Conservation (phyloP, 2,113 vertebrate genomes). For the Benitochromis conjunctus region DNA sequence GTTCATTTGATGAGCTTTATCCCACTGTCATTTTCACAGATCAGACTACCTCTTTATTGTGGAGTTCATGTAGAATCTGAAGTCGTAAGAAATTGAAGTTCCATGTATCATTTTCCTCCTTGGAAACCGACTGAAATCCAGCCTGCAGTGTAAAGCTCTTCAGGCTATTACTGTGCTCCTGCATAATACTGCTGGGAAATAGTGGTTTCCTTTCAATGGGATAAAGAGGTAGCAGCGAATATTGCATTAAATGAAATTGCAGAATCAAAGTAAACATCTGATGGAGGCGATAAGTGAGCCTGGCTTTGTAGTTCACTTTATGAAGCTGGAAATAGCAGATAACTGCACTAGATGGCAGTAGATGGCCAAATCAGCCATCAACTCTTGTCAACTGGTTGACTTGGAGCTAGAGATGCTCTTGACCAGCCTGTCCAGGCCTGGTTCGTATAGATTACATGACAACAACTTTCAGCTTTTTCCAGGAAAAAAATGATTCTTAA, state of each 20-base stretch:
- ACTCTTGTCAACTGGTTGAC: background rate
- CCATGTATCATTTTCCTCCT: background rate
- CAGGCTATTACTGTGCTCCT: background rate
- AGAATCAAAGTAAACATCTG: background rate
- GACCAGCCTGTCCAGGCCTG: background rate
- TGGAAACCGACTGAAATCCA: background rate
- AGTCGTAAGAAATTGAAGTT: background rate
- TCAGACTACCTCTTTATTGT: background rate
- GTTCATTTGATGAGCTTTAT: background rate
- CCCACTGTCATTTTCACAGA: background rate
- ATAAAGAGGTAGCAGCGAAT: background rate
- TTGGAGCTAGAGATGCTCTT: background rate
- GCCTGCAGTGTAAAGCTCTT: background rate
- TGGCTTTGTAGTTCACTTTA: background rate
- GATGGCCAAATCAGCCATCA: slow-evolving; percentile 27
- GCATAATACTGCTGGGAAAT: background rate
- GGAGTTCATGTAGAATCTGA: background rate
- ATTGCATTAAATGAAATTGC: background rate
- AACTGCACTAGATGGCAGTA: slow-evolving; percentile 64
- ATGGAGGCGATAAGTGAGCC: background rate
- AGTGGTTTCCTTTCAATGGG: background rate
- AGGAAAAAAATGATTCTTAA: background rate
- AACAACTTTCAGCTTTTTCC: background rate
- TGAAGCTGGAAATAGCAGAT: slow-evolving; percentile 11
- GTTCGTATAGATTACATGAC: background rate